Percentiles rank a stretch among this genome's conserved stretches.
Conservation (phyloP, 2,113 vertebrate genomes). For the Capricornis sumatraensis region DNA sequence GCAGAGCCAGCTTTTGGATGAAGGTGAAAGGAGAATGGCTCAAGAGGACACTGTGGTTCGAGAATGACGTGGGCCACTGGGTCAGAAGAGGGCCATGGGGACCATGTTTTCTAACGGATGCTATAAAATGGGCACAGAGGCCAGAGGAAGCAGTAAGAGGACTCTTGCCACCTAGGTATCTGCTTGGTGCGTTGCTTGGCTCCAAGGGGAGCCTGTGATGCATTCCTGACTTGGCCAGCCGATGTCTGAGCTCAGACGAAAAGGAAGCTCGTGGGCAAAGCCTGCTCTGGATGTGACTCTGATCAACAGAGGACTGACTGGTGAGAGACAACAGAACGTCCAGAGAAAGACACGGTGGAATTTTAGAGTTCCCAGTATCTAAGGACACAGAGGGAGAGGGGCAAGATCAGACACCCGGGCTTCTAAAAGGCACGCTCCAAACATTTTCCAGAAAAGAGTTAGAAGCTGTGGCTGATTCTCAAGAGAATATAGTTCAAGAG, state of each 20-base stretch:
- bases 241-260: neutral
- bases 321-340: neutral
- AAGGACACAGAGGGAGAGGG: neutral
- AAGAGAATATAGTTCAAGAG: slow-evolving; percentile 10
- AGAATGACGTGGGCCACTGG: neutral
- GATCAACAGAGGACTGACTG: neutral
- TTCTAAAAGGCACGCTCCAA: neutral
- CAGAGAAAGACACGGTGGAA: neutral
- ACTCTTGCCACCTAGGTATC: neutral
- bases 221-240: neutral
- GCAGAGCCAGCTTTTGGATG: neutral
- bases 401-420: neutral
- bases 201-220: neutral
- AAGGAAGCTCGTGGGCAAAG: neutral
- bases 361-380: neutral
- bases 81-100: neutral
- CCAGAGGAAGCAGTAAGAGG: fast-evolving
- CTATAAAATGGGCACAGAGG: neutral
- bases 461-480: neutral
- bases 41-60: neutral
- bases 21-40: neutral
- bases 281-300: neutral
- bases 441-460: neutral
- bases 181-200: fast-evolving
- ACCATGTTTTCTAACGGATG: neutral